These are phyloP conservation scores for Gastrophysa polygoni DNA, from an alignment of 2,888 invertebrate species.

Conservation along the genomic window DNA sequence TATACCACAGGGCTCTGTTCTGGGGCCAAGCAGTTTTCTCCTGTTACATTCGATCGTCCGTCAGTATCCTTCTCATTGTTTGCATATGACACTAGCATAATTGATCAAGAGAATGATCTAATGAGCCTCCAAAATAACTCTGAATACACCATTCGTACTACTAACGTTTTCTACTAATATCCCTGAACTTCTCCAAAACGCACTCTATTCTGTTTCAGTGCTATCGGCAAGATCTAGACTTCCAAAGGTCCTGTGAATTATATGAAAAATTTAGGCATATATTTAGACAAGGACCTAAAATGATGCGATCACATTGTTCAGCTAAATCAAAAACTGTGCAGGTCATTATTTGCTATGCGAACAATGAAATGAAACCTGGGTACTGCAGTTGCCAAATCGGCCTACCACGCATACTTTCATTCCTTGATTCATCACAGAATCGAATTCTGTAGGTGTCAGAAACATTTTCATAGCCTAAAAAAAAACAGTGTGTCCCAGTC, in stretches of 20 bases:
- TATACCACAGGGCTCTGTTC: neutral
- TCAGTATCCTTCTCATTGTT: neutral
- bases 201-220: neutral
- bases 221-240: neutral
- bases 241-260: neutral
- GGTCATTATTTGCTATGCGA: too few species aligned
- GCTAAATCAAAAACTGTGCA: too few species aligned
- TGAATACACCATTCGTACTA: neutral
- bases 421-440: too few species aligned
- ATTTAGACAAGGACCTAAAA: neutral
- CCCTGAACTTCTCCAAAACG: neutral
- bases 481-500: too few species aligned
- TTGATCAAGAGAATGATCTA: neutral
- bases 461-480: neutral
- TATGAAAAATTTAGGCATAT: neutral
- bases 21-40: neutral
- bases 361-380: too few species aligned
- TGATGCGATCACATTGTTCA: too few species aligned
- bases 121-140: too few species aligned
- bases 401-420: too few species aligned
- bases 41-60: neutral
- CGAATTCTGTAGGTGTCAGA: neutral
- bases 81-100: neutral
- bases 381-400: too few species aligned
- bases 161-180: neutral